Conservation (phyloP, 2,113 vertebrate genomes). For the human (Homo sapiens) region GRCh38 chr14:76802001-76802500, state of each 20-base stretch:
- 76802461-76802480: background rate
- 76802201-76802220: background rate
- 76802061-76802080: too few species aligned
- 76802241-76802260: background rate
- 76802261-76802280: constrained; percentile 13
- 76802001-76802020: too few species aligned
- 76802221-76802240: constrained; percentile 22
- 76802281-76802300: background rate
- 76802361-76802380: background rate
- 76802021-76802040: too few species aligned
- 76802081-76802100: too few species aligned
- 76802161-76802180: too few species aligned
- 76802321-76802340: background rate
- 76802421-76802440: background rate
- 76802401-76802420: background rate
- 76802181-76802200: background rate
- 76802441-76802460: constrained; percentile 9
- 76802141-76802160: too few species aligned
- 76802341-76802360: background rate
- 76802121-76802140: too few species aligned
- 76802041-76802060: too few species aligned
- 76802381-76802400: background rate
- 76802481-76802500: background rate
- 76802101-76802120: too few species aligned
- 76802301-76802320: background rate